These are phyloP conservation scores for Sebastes minor DNA, from an alignment of 2,797 vertebrate genomes.

Conservation along the genomic window DNA sequence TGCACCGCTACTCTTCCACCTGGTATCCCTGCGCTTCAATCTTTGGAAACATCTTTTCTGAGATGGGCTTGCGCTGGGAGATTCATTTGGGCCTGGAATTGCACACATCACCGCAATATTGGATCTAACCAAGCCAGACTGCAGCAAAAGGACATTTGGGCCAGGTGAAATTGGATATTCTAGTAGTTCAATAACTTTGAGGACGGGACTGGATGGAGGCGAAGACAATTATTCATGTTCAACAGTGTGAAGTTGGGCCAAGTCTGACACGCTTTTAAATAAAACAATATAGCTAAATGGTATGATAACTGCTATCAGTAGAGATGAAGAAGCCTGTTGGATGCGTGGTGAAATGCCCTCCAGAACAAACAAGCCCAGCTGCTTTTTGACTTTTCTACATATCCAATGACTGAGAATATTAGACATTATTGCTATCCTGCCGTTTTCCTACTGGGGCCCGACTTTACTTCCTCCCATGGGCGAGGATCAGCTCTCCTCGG, in stretches of 20 bases:
- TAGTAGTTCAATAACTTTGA: slow-evolving; percentile 77
- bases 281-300: slow-evolving; percentile 59
- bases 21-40: slow-evolving; percentile 79
- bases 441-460: slow-evolving; percentile 22
- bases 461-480: slow-evolving; percentile 28
- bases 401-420: slow-evolving; percentile 43
- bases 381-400: slow-evolving; percentile 32
- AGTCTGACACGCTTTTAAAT: slow-evolving; percentile 63
- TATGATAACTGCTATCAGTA: slow-evolving; percentile 46
- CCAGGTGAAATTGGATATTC: slow-evolving; percentile 81
- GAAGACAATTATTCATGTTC: slow-evolving; percentile 78
- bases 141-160: slow-evolving; percentile 77
- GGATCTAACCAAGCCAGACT: slow-evolving; percentile 83
- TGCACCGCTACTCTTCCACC: slow-evolving; percentile 72
- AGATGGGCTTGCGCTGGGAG: slow-evolving; percentile 71
- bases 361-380: slow-evolving; percentile 38
- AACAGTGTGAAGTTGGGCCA: slow-evolving; percentile 49
- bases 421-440: slow-evolving; percentile 29
- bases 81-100: slow-evolving; percentile 82
- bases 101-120: slow-evolving; percentile 80
- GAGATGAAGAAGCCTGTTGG: slow-evolving; percentile 25
- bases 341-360: background rate
- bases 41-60: slow-evolving; percentile 79
- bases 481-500: slow-evolving; percentile 42
- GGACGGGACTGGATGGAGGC: slow-evolving; percentile 54